phyloP scores from a whole-genome alignment of 2,113 vertebrate species.

The Nothocercus nigrocapillus region DNA sequence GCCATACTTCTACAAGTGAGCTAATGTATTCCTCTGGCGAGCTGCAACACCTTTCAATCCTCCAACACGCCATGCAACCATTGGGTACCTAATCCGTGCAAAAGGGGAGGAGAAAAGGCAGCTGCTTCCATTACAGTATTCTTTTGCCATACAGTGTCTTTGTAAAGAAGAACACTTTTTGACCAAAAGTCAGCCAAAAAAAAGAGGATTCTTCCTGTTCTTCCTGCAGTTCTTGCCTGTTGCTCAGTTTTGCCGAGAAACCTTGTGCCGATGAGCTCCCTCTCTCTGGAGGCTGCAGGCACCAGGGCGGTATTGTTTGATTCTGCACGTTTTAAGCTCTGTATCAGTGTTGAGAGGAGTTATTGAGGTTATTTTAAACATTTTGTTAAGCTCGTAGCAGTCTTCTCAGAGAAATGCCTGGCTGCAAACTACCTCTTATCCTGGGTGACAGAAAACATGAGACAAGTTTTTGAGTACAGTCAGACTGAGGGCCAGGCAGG shows the following conservation, averaged over 20 bases:
- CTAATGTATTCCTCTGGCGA: background rate
- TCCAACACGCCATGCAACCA: background rate
- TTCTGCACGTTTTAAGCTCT: slow-evolving; percentile 52
- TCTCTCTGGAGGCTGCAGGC: background rate
- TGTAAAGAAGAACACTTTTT: slow-evolving; percentile 3
- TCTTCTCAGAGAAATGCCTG: slow-evolving; percentile 71
- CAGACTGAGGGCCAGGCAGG: slow-evolving; percentile 67
- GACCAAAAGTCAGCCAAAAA: slow-evolving; percentile 56
- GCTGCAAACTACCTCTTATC: slow-evolving; percentile 75
- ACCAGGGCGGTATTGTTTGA: slow-evolving; percentile 16
- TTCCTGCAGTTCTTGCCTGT: background rate
- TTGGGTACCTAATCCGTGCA: slow-evolving; percentile 8
- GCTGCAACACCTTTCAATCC: background rate
- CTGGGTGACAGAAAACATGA: slow-evolving; percentile 74
- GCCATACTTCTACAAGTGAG: background rate
- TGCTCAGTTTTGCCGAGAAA: slow-evolving; percentile 26
- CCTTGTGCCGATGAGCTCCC: background rate
- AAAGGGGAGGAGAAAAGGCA: slow-evolving; percentile 4
- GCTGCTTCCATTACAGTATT: background rate
- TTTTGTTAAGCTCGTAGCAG: slow-evolving; percentile 73
- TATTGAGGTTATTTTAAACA: slow-evolving; percentile 79
- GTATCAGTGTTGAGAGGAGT: slow-evolving; percentile 74
- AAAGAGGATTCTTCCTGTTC: background rate
- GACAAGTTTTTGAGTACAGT: slow-evolving; percentile 70
- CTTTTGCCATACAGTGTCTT: background rate